Percentiles rank a stretch among this genome's conserved stretches.
Evolutionary conservation across 1,140 invertebrate species (phyloP).

Genomic region (Drosophila murphyi): DNA sequence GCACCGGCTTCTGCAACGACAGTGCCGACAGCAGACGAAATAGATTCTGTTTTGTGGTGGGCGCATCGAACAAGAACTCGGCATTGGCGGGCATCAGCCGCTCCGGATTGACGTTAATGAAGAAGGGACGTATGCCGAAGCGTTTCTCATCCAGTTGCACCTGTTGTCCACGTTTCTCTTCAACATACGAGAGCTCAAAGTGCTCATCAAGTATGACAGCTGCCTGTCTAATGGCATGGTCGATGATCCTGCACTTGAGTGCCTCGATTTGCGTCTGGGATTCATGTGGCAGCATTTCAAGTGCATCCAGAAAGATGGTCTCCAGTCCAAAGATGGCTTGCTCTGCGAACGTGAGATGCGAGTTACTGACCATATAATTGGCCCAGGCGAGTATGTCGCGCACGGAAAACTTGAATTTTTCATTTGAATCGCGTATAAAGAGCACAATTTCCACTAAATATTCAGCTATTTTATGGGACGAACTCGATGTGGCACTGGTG

Average conservation of each 20-base stretch:
- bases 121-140: slow-evolving; percentile 91
- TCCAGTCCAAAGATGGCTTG: slow-evolving; percentile 95
- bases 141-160: slow-evolving; percentile 51
- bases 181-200: slow-evolving; percentile 52
- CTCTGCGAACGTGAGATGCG: slow-evolving; percentile 86
- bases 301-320: slow-evolving; percentile 95
- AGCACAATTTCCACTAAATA: slow-evolving; percentile 79
- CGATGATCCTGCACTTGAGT: slow-evolving; percentile 50
- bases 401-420: slow-evolving; percentile 93
- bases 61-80: slow-evolving; percentile 91
- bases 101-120: slow-evolving; percentile 85
- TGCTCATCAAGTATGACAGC: slow-evolving; percentile 43
- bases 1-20: slow-evolving; percentile 95
- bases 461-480: slow-evolving; percentile 59
- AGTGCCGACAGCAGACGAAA: slow-evolving; percentile 94
- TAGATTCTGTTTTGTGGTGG: slow-evolving; percentile 93
- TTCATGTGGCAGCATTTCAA: slow-evolving; percentile 87
- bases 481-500: background rate
- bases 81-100: slow-evolving; percentile 60
- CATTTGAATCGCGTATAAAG: slow-evolving; percentile 81
- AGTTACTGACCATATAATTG: slow-evolving; percentile 92
- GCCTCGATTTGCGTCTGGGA: slow-evolving; percentile 60
- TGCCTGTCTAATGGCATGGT: slow-evolving; percentile 61
- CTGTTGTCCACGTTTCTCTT: slow-evolving; percentile 53
- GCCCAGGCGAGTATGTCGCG: slow-evolving; percentile 97